A percentile compares a stretch with the other conserved stretches of the same genome.
Conservation (phyloP, 2,888 invertebrate genomes). For the Leptopilina drosophilae region DNA sequence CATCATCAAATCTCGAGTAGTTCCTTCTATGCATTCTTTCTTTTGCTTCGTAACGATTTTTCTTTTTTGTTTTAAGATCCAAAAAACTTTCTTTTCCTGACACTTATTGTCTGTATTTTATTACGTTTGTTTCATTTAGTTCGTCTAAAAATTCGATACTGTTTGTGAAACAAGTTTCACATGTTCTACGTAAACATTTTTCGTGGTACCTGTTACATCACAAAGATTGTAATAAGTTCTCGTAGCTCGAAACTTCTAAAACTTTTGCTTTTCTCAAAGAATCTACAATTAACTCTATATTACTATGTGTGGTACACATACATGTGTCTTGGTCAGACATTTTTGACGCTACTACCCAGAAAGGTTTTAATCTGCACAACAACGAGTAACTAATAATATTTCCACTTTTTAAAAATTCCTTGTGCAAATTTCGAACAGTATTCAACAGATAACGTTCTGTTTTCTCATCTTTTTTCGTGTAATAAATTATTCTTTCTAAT, state of each 20-base stretch:
- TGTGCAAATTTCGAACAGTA: constrained; percentile 18
- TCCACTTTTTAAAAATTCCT: constrained; percentile 15
- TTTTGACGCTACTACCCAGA: neutral
- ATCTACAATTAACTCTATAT: neutral
- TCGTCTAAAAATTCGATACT: neutral
- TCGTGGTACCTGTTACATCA: neutral
- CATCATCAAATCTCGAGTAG: neutral
- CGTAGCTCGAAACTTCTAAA: neutral
- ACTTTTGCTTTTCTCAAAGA: neutral
- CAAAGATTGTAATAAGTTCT: neutral
- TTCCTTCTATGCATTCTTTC: neutral
- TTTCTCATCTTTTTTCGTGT: constrained; percentile 8
- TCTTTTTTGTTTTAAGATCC: neutral
- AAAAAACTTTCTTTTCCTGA: neutral
- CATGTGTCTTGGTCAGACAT: neutral
- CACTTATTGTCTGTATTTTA: neutral
- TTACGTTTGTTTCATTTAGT: neutral
- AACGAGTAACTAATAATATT: neutral
- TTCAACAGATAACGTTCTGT: constrained; percentile 19
- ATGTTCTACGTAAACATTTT: neutral
- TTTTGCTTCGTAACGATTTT: neutral
- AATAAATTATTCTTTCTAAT: constrained; percentile 20
- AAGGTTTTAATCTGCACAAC: neutral
- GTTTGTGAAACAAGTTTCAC: neutral
- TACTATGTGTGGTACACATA: neutral